These are phyloP conservation scores for Amblyteles armatorius DNA, from an alignment of 2,888 invertebrate species.

Conservation along the genomic window DNA sequence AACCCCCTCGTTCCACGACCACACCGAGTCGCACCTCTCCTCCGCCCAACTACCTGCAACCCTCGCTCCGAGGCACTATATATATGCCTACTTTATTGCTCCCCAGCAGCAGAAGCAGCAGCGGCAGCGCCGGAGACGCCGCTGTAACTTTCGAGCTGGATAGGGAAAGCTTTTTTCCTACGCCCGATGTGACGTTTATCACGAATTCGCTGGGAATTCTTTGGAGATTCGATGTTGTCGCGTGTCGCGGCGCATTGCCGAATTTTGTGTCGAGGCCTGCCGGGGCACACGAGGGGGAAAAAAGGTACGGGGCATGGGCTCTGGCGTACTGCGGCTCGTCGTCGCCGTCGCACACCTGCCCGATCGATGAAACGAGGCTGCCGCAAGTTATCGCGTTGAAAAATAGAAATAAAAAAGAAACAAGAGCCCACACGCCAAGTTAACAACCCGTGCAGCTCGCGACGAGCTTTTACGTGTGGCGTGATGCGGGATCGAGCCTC, in stretches of 20 bases:
- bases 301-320: neutral
- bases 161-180: conserved; percentile 1
- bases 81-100: conserved; percentile 48
- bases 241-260: neutral
- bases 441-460: conserved; percentile 54
- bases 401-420: conserved; percentile 41
- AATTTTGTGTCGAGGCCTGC: neutral
- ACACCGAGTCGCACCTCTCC: conserved; percentile 63
- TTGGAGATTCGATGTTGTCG: conserved; percentile 5
- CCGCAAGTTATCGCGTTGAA: conserved; percentile 56
- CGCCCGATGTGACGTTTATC: conserved; percentile 23
- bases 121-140: neutral
- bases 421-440: conserved; percentile 47
- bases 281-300: neutral
- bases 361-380: conserved; percentile 54
- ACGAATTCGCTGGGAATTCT: neutral
- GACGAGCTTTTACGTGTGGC: conserved; percentile 55
- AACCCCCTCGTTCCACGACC: conserved; percentile 64
- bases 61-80: conserved; percentile 17
- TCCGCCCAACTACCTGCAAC: conserved; percentile 34
- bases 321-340: conserved; percentile 13
- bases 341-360: conserved; percentile 6
- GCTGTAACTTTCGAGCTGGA: conserved; percentile 34
- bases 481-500: conserved; percentile 53
- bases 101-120: conserved; percentile 4